Base-by-base conservation (phyloP, 2,888 invertebrate genomes). In the Sarcophaga rosellei region DNA sequence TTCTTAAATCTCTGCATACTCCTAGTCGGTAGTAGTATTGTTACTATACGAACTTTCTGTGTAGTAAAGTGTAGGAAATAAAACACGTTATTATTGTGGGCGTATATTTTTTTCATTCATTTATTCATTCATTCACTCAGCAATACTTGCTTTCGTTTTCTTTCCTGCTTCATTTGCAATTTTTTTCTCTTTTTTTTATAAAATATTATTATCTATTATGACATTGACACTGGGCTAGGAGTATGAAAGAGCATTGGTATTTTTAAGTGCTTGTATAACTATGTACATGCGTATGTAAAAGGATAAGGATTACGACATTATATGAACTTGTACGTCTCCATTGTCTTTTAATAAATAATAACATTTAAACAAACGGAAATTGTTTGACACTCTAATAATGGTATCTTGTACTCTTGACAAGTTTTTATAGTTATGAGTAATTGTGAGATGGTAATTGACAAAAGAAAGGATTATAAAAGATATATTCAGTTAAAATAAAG, bases 91-190 rank as follows among this genome's bases (percentile, higher is more conserved):
- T 65, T 65, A 35, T 68, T 65, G 66, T 20, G 66, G 45, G 66
- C 21, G 45, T 68, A 68, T 68, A 47, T 20, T n/a, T 68, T 47
- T 68, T 68, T 68, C 66, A 68, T 68, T 68, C 66, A 61, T 61
- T 61, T 47, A 47, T 61, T 61, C 61, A 61, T 61, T 11, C 47
- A 47, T 47, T 47, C 47, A 47, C 15, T 47, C 47, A 47, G 11
- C 0, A 15, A 47, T 47, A 47, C 47, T 15, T 11, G 15, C 47
- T 68, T 68, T 68, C 21, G 20, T 45, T 68, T n/a, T 61, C n/a
- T 73, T 35, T 61, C 23, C 45, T 25, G 35, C 12, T 35, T 8
- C 66, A 35, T 25, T 44, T 35, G 15, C 15, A 17, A 11, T 17
- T 45, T n/a, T 66, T 25, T 66, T 35, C 5, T 45, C 0, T n/a